Base-by-base conservation (phyloP, 2,888 invertebrate genomes). In the Spialia ferax region DNA sequence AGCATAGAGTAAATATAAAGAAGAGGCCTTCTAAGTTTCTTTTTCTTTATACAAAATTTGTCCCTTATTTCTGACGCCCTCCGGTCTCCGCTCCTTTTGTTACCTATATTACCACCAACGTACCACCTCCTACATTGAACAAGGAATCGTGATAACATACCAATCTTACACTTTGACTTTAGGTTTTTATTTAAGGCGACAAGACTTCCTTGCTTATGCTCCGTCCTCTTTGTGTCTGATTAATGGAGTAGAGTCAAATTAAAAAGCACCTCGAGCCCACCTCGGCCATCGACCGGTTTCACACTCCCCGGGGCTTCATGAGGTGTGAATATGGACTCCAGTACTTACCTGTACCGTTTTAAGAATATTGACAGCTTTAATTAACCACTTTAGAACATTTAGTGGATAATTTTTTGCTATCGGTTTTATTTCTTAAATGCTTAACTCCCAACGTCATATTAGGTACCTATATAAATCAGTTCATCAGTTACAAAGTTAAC, bases 251-350 rank as follows among this genome's bases (percentile, higher is more conserved):
- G 6, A 15, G 42, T 84, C 84, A 84, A 86, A 86, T 88, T 87
- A 85, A 86, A 86, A 85, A 77, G 79, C 76, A 78, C 77, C 77
- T 72, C 57, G 62, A 35, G 55, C 52, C 32, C 32, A 60, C 66
- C 45, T 65, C 59, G 70, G 22, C 69, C 62, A 70, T 68, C 75
- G 76, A 82, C 87, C 85, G 86, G 89, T 87, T 66, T 80, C 73
- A 68, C 74, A 75, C 83, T 84, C 86, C 87, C 87, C 75, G 85
- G 77, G 83, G 88, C 83, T 87, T 87, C 86, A 86, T 80, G 84
- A 88, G 85, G 88, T 87, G 88, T 88, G 86, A 90, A 88, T 83
- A 84, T 78, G 82, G 79, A 78, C 80, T 77, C 81, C 78, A 75
- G 84, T 81, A 83, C 80, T 82, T 83, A 35, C 35, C 3, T 10